Percentiles rank a stretch among this genome's conserved stretches.
These are phyloP conservation scores for Drosophila funebris DNA, from an alignment of 1,140 invertebrate species.

Conservation along the genomic window DNA sequence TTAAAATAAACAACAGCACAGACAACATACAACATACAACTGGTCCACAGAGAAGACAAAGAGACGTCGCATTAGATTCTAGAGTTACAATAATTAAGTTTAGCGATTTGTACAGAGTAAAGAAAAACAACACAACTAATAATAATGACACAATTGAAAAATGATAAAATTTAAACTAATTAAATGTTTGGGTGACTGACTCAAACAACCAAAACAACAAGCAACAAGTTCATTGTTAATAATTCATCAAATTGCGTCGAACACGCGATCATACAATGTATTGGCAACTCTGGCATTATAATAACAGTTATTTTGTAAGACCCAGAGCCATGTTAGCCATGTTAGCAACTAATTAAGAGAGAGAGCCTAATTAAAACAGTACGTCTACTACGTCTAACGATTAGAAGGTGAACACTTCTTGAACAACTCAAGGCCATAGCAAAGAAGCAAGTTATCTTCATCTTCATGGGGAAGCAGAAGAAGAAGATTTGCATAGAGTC, in stretches of 20 bases:
- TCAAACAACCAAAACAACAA: slow-evolving; percentile 15
- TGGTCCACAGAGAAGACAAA: slow-evolving; percentile 22
- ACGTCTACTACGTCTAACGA: not conserved
- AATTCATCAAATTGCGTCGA: slow-evolving; percentile 53
- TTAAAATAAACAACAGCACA: slow-evolving; percentile 7
- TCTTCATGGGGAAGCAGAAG: not conserved
- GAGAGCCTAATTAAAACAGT: slow-evolving; percentile 37
- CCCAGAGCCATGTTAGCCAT: slow-evolving; percentile 16
- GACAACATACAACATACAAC: not conserved
- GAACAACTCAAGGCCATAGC: slow-evolving; percentile 26
- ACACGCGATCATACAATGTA: slow-evolving; percentile 18
- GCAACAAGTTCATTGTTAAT: slow-evolving; percentile 77
- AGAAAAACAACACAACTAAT: slow-evolving; percentile 19
- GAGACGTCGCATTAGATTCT: slow-evolving; percentile 28
- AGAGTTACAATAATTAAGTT: slow-evolving; percentile 44
- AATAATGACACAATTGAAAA: slow-evolving; percentile 30
- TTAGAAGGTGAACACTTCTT: slow-evolving; percentile 11
- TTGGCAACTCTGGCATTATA: slow-evolving; percentile 47
- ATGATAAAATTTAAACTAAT: slow-evolving; percentile 29
- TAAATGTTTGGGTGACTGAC: slow-evolving; percentile 45
- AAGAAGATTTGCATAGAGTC: not conserved
- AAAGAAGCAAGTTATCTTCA: too few relatives aligned
- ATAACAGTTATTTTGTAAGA: slow-evolving; percentile 62
- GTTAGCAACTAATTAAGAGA: slow-evolving; percentile 46
- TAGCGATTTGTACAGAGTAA: slow-evolving; percentile 55